Base-by-base conservation (phyloP, 2,888 invertebrate species). In the Buathra laborator region DNA sequence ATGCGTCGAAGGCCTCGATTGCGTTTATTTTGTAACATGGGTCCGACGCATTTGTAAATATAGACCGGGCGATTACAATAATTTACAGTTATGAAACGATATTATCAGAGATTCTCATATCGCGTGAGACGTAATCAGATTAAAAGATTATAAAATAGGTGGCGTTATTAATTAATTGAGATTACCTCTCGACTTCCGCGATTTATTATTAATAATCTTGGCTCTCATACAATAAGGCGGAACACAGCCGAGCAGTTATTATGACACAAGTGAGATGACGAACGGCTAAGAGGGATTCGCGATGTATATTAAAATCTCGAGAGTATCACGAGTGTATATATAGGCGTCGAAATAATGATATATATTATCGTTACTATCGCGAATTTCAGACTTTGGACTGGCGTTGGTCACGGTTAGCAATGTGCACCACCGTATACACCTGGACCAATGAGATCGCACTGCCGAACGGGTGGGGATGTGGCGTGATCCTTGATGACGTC, bases 401-500 rank as follows among this genome's bases (percentile, higher is more conserved):
- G 81, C 83, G 86, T 81, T 67, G 76, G 77, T 67, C 71, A 81
- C 53, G 78, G 68, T 76, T 83, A 85, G 81, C 86, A 76, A 87
- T 85, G 86, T 84, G 83, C 89, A 88, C 81, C 83, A 88, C 88
- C 87, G 88, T 87, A 82, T 86, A 86, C 88, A 88, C 90, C 90
- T 89, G 90, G 90, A 90, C 94, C 94, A 94, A 94, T 94, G 87
- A 86, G 74, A 86, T 78, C 68, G 56, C 84, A 72, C 76, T 80
- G 81, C 86, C 84, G 82, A 78, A 82, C 88, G 88, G 92, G 93
- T 90, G 92, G 93, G 92, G 92, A 93, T 90, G 92, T 94, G 94
- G 94, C 94, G 94, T 94, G 94, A 94, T 94, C 92, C 92, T 87
- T 83, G 89, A 86, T 93, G 93, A 93, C 93, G 93, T 93, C 93